Evolutionary conservation across 2,888 invertebrate species (phyloP), one percentile per base, ranked within the genome.

Genomic region (Hydriomena furcata): DNA sequence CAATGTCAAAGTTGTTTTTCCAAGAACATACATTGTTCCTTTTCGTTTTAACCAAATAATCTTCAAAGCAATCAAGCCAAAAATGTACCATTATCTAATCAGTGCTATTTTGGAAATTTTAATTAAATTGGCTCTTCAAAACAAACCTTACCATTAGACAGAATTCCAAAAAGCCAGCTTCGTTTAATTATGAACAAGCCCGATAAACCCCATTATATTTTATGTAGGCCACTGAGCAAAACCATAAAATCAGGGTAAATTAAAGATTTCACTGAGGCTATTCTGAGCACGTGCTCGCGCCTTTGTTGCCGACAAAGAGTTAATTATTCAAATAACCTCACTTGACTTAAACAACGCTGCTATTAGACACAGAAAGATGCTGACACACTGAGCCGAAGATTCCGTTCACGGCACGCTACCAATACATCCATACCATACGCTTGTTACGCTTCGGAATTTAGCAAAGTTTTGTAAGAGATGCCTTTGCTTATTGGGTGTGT

Each of bases 301-400:
- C 57, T 60, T 60, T 60, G 60, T 63, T 59, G 58, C 54, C 63
- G 60, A 58, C 63, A 60, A 60, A 63, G 63, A 63, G 60, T 63
- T 63, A 63, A 63, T 63, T 63, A 63, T 60, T 63, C 58, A 60
- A 60, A 60, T 59, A 60, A 59, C 58, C 58, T 54, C 51, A 54
- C 57, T 58, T 55, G 55, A 55, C 60, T 60, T 58, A 41, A 56
- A 45, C 53, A 58, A 55, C 40, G 45, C 34, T 27, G 46, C 47
- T 52, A 50, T 58, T 56, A 60, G 58, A 56, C 21, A 35, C 34
- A 54, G 45, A 34, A 51, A 48, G 20, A 30, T 32, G 28, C 13
- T 17, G 50, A 40, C 36, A 21, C 32, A 51, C 21, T 20, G 38
- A 2, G 27, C 17, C 20, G 6, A 12, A 8, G 7, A 32, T 13